Evolutionary conservation across 2,888 invertebrate genomes (phyloP), one percentile per base, ranked within the genome.

Genomic region (Acheta domesticus): DNA sequence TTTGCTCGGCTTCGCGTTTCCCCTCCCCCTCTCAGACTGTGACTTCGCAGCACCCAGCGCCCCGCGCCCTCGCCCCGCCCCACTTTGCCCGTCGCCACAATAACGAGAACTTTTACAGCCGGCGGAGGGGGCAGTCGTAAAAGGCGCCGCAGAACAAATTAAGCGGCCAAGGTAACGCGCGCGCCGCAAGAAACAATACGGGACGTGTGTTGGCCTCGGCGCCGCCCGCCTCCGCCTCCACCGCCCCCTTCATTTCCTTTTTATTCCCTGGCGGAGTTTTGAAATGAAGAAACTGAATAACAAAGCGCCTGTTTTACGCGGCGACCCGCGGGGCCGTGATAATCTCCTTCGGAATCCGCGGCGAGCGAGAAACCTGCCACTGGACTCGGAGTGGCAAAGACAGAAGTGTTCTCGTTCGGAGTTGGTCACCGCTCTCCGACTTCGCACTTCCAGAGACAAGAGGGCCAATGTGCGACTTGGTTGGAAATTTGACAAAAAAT

Each of bases 101-200:
- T 62, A 62, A 62, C 62, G 62, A 62, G 62, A 62, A 62, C 16
- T 62, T 62, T 62, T 62, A 62, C 62, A 62, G 62, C 62, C 62
- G 16, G 62, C 8, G 16, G 62, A 8, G n/a, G 62, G 62, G 62
- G 16, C 14, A 16, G 62, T 62, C 62, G 62, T 62, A 62, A 62
- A 62, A 62, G 62, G 16, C n/a, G 16, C 62, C 62, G 62, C 62
- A 62, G 62, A 62, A 62, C 62, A 62, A 62, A 62, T 62, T 62
- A 62, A 62, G 62, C 62, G 62, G 62, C 62, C 16, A 62, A 62
- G 62, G 62, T 62, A 62, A 62, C 62, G 62, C 62, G 62, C 62
- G 62, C 62, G 62, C 62, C 62, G 62, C 62, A 62, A 62, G 62
- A 62, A 62, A 62, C 62, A 62, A 62, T 62, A 62, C 62, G 62